Evolutionary conservation across 1,140 invertebrate species (phyloP).

Genomic region (Dufourea novaeangliae): DNA sequence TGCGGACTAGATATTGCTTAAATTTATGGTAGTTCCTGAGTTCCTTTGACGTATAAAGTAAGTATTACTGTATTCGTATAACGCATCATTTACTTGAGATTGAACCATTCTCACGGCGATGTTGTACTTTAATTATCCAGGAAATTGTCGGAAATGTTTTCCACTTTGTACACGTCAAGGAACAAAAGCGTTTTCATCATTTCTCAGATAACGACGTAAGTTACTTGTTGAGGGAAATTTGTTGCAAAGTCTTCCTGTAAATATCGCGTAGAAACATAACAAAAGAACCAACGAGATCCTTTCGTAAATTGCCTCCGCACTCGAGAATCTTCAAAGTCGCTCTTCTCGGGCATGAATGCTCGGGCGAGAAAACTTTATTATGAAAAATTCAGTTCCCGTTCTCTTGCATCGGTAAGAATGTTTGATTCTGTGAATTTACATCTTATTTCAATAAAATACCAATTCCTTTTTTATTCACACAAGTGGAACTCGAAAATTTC

Average conservation of each 20-base stretch:
- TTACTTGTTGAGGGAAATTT: background rate
- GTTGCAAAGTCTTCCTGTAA: background rate
- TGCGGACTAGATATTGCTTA: too few species aligned
- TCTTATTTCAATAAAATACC: too few species aligned
- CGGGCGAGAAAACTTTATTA: background rate
- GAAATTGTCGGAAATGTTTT: background rate
- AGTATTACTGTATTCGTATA: too few species aligned
- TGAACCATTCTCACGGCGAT: background rate
- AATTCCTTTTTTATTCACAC: too few species aligned
- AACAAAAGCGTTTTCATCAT: background rate
- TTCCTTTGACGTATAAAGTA: too few species aligned
- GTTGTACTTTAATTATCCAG: background rate
- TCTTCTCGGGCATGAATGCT: background rate
- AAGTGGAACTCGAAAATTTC: too few species aligned
- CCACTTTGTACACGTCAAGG: background rate
- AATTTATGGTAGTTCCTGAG: too few species aligned
- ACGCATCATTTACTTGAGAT: background rate
- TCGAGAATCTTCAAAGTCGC: background rate
- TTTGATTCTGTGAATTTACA: too few species aligned
- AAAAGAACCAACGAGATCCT: background rate
- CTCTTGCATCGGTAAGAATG: background rate
- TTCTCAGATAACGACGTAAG: background rate
- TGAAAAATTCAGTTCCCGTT: background rate
- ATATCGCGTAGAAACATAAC: background rate
- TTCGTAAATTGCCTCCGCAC: constrained; percentile 1